These are phyloP conservation scores for Calyptommatus sinebrachiatus DNA, from an alignment of 2,113 vertebrate genomes.

Conservation along the genomic window DNA sequence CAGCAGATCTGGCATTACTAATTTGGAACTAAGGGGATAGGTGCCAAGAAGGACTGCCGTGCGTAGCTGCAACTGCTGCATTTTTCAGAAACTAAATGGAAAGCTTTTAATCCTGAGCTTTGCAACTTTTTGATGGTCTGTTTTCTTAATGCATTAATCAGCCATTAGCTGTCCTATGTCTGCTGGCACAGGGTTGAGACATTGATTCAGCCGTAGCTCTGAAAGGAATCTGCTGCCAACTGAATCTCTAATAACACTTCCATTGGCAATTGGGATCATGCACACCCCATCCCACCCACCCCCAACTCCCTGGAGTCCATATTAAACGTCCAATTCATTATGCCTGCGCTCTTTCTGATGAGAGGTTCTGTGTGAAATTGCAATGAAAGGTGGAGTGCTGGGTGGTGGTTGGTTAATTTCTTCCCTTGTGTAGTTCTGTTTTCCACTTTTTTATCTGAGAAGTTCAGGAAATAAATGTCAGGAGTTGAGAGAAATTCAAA, in stretches of 20 bases:
- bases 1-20: too few species aligned
- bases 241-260: conserved; percentile 25
- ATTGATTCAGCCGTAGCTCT: conserved; percentile 13
- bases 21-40: too few species aligned
- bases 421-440: conserved; percentile 41
- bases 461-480: neutral
- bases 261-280: neutral
- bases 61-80: neutral
- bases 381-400: neutral
- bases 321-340: conserved; percentile 25
- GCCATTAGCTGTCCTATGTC: neutral
- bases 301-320: neutral
- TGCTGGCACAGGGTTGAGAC: conserved; percentile 10
- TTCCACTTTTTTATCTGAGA: conserved; percentile 25
- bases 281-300: neutral
- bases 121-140: conserved; percentile 8
- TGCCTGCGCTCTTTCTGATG: conserved; percentile 9
- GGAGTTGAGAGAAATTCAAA: neutral
- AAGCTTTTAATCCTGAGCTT: neutral
- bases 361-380: conserved; percentile 13
- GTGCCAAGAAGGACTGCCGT: too few species aligned
- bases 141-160: neutral
- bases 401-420: conserved; percentile 38
- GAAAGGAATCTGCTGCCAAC: neutral
- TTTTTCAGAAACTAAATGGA: too few species aligned